Evolutionary conservation across 1,140 invertebrate genomes (phyloP).

Genomic region (Centruroides sculpturatus): DNA sequence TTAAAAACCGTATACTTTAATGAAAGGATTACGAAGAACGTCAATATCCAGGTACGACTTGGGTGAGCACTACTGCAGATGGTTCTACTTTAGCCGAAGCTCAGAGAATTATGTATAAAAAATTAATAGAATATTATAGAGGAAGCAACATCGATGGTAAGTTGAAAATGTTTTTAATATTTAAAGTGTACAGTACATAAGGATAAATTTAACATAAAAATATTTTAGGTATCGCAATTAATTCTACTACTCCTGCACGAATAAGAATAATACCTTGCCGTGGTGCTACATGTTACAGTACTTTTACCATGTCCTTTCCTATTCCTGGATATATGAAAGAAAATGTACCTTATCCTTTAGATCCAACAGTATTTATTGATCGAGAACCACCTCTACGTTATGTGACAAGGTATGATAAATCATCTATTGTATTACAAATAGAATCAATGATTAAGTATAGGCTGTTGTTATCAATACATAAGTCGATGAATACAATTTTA

Average conservation of each 20-base stretch:
- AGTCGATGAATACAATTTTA: no score
- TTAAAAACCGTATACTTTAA: not conserved
- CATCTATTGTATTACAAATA: not conserved
- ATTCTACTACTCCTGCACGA: slow-evolving; percentile 12
- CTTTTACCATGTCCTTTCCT: slow-evolving; percentile 14
- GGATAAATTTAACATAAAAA: no score
- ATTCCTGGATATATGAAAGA: slow-evolving; percentile 5
- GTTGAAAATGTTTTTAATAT: no score
- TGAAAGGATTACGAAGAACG: slow-evolving; percentile 12
- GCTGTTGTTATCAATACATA: no score
- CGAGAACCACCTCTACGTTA: slow-evolving; percentile 9
- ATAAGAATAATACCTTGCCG: slow-evolving; percentile 11
- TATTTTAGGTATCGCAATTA: slow-evolving; percentile 4
- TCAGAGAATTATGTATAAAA: slow-evolving; percentile 7
- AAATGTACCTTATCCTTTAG: slow-evolving; percentile 7
- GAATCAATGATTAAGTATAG: no score
- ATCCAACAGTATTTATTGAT: slow-evolving; percentile 9
- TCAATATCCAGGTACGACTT: slow-evolving; percentile 11
- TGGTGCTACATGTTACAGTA: slow-evolving; percentile 11
- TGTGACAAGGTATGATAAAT: slow-evolving; percentile 5
- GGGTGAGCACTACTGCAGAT: slow-evolving; percentile 10
- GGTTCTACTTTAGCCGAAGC: slow-evolving; percentile 6
- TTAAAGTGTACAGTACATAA: no score
- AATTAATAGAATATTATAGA: slow-evolving; percentile 7
- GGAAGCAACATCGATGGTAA: slow-evolving; percentile 9